Evolutionary conservation across 2,797 vertebrate genomes (phyloP).

Genomic region (Lithobates sylvaticus): DNA sequence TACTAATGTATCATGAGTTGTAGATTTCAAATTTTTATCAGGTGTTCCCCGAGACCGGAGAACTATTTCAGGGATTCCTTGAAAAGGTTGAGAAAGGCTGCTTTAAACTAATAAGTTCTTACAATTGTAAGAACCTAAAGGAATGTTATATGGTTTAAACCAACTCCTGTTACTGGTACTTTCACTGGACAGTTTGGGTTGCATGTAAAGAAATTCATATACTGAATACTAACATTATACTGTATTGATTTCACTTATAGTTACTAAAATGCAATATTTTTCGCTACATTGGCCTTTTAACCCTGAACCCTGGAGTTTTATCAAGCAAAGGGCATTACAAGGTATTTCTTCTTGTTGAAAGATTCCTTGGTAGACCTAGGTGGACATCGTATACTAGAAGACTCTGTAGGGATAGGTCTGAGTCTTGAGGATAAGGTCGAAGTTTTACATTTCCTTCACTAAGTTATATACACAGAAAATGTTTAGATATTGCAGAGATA

Average conservation of each 20-base stretch:
- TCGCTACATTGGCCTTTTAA: no score
- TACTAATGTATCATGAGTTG: no score
- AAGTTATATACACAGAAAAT: background rate
- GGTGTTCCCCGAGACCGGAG: no score
- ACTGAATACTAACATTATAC: background rate
- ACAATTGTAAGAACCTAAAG: no score
- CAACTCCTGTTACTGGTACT: no score
- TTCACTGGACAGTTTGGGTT: no score
- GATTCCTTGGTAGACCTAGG: background rate
- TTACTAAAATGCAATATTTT: background rate
- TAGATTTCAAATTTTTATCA: no score
- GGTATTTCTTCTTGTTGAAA: background rate
- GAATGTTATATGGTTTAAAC: no score
- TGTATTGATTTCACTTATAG: background rate
- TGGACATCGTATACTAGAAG: background rate
- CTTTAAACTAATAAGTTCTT: no score
- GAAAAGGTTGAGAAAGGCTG: no score
- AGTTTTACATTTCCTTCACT: background rate
- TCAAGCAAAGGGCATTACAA: background rate
- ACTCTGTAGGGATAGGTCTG: background rate
- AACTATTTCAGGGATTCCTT: no score
- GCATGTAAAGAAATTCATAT: background rate
- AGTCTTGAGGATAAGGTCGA: background rate
- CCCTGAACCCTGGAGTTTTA: no score
- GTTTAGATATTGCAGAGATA: background rate